phyloP scores from a whole-genome alignment of 1,140 invertebrate genomes.

The Monochamus saltuarius region DNA sequence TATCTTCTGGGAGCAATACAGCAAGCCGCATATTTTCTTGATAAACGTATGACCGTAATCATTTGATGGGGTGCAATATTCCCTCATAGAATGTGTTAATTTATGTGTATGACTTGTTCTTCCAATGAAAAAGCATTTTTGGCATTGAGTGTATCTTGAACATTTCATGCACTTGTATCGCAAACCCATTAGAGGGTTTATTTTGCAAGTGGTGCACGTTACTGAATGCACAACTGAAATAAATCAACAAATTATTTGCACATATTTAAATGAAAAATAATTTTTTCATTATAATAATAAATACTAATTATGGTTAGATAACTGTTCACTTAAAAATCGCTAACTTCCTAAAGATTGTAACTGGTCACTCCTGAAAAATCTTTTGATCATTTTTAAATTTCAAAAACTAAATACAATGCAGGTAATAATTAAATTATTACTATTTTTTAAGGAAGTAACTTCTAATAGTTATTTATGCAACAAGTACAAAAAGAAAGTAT shows the following conservation, averaged over 20 bases:
- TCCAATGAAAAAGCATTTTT: constrained; percentile 76
- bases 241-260: constrained; percentile 13
- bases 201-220: constrained; percentile 57
- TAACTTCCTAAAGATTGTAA: too few relatives aligned
- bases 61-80: constrained; percentile 62
- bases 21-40: constrained; percentile 43
- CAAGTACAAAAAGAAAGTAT: too few relatives aligned
- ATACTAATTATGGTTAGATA: too few relatives aligned
- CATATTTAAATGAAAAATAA: too few relatives aligned
- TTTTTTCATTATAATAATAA: too few relatives aligned
- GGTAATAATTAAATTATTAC: too few relatives aligned
- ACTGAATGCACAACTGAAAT: constrained; percentile 55
- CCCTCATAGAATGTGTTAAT: constrained; percentile 69
- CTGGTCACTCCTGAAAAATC: too few relatives aligned
- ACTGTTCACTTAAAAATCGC: too few relatives aligned
- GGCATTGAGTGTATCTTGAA: constrained; percentile 73
- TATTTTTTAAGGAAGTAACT: too few relatives aligned
- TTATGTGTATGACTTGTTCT: constrained; percentile 68
- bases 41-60: constrained; percentile 47
- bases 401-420: too few relatives aligned
- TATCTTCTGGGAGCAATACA: constrained; percentile 11
- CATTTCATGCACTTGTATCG: constrained; percentile 72
- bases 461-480: too few relatives aligned
- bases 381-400: too few relatives aligned
- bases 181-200: constrained; percentile 57